These are phyloP conservation scores for Cheilosia grossa DNA, from an alignment of 2,888 invertebrate genomes.

Conservation along the genomic window DNA sequence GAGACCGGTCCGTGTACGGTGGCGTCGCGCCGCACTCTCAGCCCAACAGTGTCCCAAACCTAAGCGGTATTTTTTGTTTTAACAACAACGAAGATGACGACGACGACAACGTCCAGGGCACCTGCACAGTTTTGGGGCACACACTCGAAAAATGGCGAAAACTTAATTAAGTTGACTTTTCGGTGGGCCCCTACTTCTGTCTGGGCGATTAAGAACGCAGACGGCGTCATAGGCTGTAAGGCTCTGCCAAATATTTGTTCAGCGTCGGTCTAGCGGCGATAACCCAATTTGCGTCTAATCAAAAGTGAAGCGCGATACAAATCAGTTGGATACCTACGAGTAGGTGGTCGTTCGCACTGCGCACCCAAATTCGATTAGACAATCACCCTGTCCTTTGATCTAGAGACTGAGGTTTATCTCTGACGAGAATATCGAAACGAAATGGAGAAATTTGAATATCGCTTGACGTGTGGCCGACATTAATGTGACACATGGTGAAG, in stretches of 20 bases:
- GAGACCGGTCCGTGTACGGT: slow-evolving; percentile 1
- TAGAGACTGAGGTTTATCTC: slow-evolving; percentile 49
- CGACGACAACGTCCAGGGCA: slow-evolving; percentile 37
- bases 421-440: slow-evolving; percentile 21
- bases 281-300: slow-evolving; percentile 63
- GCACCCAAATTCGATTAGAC: slow-evolving; percentile 61
- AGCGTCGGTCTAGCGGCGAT: slow-evolving; percentile 42
- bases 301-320: slow-evolving; percentile 48
- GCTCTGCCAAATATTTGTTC: slow-evolving; percentile 51
- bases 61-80: slow-evolving; percentile 54
- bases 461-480: slow-evolving; percentile 61
- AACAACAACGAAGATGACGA: background rate
- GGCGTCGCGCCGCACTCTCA: slow-evolving; percentile 5
- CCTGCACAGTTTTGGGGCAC: slow-evolving; percentile 26
- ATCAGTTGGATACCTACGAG: slow-evolving; percentile 41
- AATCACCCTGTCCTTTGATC: slow-evolving; percentile 54
- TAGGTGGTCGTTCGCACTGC: slow-evolving; percentile 59
- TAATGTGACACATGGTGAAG: slow-evolving; percentile 70
- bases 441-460: slow-evolving; percentile 62
- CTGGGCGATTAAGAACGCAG: slow-evolving; percentile 2
- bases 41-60: no score
- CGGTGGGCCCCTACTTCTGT: background rate
- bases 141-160: slow-evolving; percentile 36
- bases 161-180: slow-evolving; percentile 71
- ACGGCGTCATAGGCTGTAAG: background rate